phyloP scores from a whole-genome alignment of 53 echinoderm and acorn worm species.

The Stichopus horrens region DNA sequence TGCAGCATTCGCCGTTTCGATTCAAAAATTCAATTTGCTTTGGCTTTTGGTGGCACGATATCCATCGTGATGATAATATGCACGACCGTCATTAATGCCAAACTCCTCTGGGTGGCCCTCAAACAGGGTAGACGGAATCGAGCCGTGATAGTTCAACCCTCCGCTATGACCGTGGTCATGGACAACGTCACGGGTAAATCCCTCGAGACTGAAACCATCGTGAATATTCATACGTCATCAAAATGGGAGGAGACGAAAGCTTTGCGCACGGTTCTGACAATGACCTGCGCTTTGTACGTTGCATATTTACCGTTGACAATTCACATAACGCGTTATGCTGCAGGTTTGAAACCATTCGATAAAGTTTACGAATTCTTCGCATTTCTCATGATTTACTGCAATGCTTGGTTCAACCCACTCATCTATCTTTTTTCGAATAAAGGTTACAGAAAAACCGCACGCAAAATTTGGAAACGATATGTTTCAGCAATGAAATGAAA shows the following conservation, averaged over 20 bases:
- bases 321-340: not conserved
- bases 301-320: slow-evolving; percentile 2
- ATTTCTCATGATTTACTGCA: not conserved
- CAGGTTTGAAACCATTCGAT: not conserved
- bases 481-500: too few relatives aligned
- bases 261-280: slow-evolving; percentile 30
- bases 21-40: slow-evolving; percentile 26
- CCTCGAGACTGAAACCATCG: not conserved
- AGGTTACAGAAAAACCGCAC: not conserved
- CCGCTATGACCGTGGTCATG: not conserved
- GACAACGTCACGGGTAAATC: not conserved
- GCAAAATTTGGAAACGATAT: not conserved
- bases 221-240: slow-evolving; percentile 9
- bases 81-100: slow-evolving; percentile 16
- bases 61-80: not conserved
- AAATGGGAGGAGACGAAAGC: slow-evolving; percentile 27
- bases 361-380: slow-evolving; percentile 19
- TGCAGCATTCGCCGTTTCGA: slow-evolving; percentile 17
- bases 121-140: slow-evolving; percentile 32
- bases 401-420: slow-evolving; percentile 35
- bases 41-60: not conserved
- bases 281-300: not conserved
- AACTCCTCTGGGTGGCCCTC: not conserved
- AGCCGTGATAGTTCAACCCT: not conserved
- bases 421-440: slow-evolving; percentile 20